phyloP scores from a whole-genome alignment of 2,797 vertebrate species.

The Gastrophryne carolinensis region DNA sequence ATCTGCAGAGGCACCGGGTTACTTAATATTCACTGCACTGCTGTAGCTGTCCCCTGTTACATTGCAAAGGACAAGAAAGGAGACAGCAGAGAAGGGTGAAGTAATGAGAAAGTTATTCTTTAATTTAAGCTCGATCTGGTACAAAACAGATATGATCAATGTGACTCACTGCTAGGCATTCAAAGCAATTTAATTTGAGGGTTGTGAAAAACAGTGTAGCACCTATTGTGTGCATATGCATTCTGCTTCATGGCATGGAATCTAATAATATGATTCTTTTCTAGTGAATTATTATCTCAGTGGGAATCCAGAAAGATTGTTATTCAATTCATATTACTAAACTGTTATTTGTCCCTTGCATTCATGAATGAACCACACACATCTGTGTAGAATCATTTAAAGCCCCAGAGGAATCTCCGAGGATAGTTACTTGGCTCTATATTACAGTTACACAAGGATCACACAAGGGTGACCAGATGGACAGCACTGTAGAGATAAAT shows the following conservation, averaged over 20 bases:
- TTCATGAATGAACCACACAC: constrained; percentile 48
- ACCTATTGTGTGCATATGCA: constrained; percentile 57
- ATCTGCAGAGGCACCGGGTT: constrained; percentile 70
- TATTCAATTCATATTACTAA: constrained; percentile 57
- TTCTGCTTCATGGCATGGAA: constrained; percentile 57
- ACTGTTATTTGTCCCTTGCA: constrained; percentile 54
- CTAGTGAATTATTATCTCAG: constrained; percentile 57
- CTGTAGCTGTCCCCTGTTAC: constrained; percentile 77
- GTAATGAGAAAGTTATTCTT: constrained; percentile 75
- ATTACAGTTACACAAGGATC: background rate
- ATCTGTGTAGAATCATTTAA: constrained; percentile 54
- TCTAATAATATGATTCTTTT: constrained; percentile 60
- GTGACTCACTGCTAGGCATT: constrained; percentile 63
- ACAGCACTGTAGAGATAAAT: constrained; percentile 45
- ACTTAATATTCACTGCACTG: constrained; percentile 79
- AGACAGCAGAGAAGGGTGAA: constrained; percentile 70
- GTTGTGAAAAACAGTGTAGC: constrained; percentile 57
- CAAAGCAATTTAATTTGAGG: constrained; percentile 67
- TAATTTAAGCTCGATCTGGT: constrained; percentile 61
- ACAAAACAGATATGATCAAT: constrained; percentile 68
- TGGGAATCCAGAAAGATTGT: constrained; percentile 50
- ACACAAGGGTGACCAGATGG: constrained; percentile 51
- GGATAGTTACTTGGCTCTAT: constrained; percentile 35
- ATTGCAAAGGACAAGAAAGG: constrained; percentile 75
- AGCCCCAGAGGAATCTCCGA: constrained; percentile 32